Percentiles rank a stretch among this genome's conserved stretches.
Evolutionary conservation across 2,888 invertebrate genomes (phyloP).

Genomic region (Leptinotarsa tumamoca): DNA sequence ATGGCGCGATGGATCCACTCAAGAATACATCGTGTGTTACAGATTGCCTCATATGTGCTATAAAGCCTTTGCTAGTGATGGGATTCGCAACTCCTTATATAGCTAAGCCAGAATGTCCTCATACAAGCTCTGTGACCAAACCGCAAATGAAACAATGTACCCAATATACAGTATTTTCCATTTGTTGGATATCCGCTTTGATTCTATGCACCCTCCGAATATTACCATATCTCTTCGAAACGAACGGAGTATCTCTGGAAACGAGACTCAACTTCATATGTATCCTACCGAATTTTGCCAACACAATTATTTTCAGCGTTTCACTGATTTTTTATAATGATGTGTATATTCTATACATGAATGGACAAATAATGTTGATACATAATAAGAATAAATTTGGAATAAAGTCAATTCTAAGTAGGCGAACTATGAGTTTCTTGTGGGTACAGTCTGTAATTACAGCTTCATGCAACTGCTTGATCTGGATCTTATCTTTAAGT

Average conservation of each 20-base stretch:
- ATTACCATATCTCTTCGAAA: neutral
- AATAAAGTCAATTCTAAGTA: neutral
- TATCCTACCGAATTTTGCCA: neutral
- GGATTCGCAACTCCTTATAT: conserved; percentile 4
- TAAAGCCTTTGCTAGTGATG: neutral
- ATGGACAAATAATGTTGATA: conserved; percentile 5
- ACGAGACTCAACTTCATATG: conserved; percentile 13
- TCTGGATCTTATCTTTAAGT: neutral
- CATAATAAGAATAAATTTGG: neutral
- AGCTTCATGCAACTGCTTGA: neutral
- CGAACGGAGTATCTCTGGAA: neutral
- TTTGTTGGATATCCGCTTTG: conserved; percentile 6
- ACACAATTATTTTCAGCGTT: conserved; percentile 1
- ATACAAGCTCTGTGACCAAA: neutral
- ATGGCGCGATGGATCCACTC: neutral
- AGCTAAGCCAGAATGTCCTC: conserved; percentile 15
- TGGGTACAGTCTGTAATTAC: neutral
- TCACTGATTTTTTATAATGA: conserved; percentile 4
- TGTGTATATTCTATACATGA: neutral
- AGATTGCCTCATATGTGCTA: conserved; percentile 21
- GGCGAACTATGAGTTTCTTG: neutral
- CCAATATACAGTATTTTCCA: neutral
- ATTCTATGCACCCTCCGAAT: neutral
- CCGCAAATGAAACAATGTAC: neutral
- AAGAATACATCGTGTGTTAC: neutral